Conservation (phyloP, 2,888 invertebrate genomes). For the Tetrapedia diversipes region DNA sequence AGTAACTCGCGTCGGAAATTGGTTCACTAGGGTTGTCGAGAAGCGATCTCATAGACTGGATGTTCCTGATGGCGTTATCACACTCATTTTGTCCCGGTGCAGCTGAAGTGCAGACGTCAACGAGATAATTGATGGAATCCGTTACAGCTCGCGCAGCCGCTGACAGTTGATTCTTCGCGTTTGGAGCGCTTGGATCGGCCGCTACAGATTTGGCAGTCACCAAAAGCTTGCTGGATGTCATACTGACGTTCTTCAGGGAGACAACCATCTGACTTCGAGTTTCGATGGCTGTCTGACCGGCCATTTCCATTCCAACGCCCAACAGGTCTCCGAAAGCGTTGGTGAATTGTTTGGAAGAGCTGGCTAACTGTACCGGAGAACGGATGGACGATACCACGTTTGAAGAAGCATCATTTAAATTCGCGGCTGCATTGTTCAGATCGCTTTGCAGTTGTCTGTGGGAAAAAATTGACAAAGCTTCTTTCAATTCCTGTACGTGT, state of each 20-base stretch:
- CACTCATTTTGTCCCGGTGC: slow-evolving; percentile 99
- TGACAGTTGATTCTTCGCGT: slow-evolving; percentile 94
- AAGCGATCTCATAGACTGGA: slow-evolving; percentile 92
- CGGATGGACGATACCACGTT: slow-evolving; percentile 92
- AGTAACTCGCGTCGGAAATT: slow-evolving; percentile 94
- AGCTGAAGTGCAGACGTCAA: slow-evolving; percentile 93
- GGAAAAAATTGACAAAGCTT: slow-evolving; percentile 27
- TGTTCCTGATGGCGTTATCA: slow-evolving; percentile 96
- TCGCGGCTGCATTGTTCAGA: slow-evolving; percentile 92
- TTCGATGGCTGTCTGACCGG: slow-evolving; percentile 89
- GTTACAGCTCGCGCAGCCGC: slow-evolving; percentile 95
- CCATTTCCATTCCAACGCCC: slow-evolving; percentile 92
- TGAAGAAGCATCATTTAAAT: slow-evolving; percentile 92
- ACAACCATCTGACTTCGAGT: slow-evolving; percentile 92
- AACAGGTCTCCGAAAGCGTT: slow-evolving; percentile 91
- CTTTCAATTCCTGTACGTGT: not conserved
- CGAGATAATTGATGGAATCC: slow-evolving; percentile 95
- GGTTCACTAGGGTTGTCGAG: slow-evolving; percentile 94
- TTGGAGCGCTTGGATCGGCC: slow-evolving; percentile 94
- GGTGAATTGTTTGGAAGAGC: slow-evolving; percentile 90
- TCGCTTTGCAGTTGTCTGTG: slow-evolving; percentile 92
- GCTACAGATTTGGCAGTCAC: slow-evolving; percentile 95
- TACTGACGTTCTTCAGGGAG: slow-evolving; percentile 93
- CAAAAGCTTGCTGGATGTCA: slow-evolving; percentile 93
- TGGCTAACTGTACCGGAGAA: slow-evolving; percentile 88